phyloP scores from a whole-genome alignment of 2,888 invertebrate species.

The Trissonchulus latispiculum region DNA sequence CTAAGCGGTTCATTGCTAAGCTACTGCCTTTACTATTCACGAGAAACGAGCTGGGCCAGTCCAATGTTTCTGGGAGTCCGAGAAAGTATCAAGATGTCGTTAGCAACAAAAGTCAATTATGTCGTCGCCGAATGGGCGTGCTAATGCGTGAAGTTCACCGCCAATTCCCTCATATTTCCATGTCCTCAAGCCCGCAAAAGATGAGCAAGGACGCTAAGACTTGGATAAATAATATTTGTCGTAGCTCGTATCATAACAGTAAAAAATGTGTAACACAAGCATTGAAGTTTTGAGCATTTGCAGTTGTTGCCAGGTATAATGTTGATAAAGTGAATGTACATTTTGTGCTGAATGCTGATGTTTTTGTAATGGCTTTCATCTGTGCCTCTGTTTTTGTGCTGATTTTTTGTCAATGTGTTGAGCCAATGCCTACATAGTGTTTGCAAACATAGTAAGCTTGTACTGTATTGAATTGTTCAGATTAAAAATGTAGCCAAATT shows the following conservation, averaged over 20 bases:
- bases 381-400: no score
- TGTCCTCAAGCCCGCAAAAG: background rate
- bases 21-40: background rate
- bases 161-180: background rate
- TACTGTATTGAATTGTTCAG: no score
- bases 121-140: background rate
- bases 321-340: no score
- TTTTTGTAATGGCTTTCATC: no score
- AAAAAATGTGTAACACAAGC: no score
- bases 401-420: no score
- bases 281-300: no score
- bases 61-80: background rate
- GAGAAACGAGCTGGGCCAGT: background rate
- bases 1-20: background rate
- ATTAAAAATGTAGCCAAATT: no score
- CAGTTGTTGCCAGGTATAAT: no score
- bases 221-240: background rate
- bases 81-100: background rate
- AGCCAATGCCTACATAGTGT: no score
- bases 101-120: background rate
- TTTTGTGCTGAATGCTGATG: no score
- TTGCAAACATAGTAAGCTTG: no score
- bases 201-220: background rate
- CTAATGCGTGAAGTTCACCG: background rate
- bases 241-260: background rate